Percentiles rank a stretch among this genome's conserved stretches.
Evolutionary conservation across 2,888 invertebrate species (phyloP).

Genomic region (Lottia gigantea): DNA sequence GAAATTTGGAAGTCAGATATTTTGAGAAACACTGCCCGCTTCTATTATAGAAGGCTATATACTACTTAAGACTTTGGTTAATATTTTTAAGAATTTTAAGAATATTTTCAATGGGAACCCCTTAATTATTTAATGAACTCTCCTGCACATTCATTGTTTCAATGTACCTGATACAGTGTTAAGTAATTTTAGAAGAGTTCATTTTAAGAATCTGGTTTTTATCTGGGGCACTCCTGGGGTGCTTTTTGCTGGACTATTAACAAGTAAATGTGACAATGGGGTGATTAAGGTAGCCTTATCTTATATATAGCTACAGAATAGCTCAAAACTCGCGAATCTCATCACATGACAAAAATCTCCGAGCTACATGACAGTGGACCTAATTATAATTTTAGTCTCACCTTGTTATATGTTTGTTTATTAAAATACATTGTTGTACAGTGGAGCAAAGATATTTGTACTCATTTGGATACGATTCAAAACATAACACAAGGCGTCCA

Average conservation of each 20-base stretch:
- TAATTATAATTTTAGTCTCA: conserved; percentile 26
- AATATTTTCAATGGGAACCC: conserved; percentile 21
- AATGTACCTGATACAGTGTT: neutral
- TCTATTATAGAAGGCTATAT: neutral
- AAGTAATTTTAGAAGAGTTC: too few relatives aligned
- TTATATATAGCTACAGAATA: neutral
- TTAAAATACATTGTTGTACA: too few relatives aligned
- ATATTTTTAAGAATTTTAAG: conserved; percentile 8
- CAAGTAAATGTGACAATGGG: too few relatives aligned
- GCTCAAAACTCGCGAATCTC: conserved; percentile 4
- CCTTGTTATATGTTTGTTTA: conserved; percentile 15
- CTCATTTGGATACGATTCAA: too few relatives aligned
- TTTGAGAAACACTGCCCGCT: conserved; percentile 12
- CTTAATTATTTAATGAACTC: neutral
- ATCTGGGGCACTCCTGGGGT: too few relatives aligned
- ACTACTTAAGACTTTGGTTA: neutral
- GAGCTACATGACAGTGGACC: conserved; percentile 45
- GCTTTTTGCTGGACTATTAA: too few relatives aligned
- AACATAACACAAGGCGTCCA: too few relatives aligned
- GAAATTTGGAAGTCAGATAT: too few relatives aligned
- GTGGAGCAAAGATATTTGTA: too few relatives aligned
- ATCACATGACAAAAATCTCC: conserved; percentile 55
- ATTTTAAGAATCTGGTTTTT: too few relatives aligned
- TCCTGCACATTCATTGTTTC: conserved; percentile 9
- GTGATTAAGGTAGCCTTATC: too few relatives aligned